A percentile compares a stretch with the other conserved stretches of the same genome.
Evolutionary conservation across 2,888 invertebrate species (phyloP).

Genomic region (Leptopilina drosophilae): DNA sequence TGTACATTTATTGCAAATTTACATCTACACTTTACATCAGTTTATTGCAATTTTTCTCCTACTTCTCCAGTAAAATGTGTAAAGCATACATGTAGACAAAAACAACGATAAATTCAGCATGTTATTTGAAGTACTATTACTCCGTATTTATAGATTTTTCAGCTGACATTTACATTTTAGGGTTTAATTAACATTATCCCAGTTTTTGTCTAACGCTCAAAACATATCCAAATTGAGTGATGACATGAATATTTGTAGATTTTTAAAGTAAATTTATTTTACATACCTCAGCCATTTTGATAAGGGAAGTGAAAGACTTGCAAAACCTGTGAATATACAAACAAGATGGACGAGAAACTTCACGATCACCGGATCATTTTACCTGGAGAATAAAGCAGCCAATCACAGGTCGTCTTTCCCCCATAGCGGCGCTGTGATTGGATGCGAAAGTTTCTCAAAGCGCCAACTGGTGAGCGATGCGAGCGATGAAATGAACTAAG

Average conservation of each 20-base stretch:
- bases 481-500: not conserved
- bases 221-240: slow-evolving; percentile 32
- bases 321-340: too few species aligned
- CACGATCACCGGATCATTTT: not conserved
- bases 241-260: slow-evolving; percentile 10
- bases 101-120: too few species aligned
- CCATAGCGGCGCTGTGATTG: not conserved
- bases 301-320: slow-evolving; percentile 4
- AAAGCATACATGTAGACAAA: too few species aligned
- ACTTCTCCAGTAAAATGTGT: too few species aligned
- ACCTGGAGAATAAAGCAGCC: not conserved
- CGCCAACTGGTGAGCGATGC: not conserved
- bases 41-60: too few species aligned
- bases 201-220: not conserved
- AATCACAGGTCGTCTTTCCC: not conserved
- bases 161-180: not conserved
- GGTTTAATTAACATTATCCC: not conserved
- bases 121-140: too few species aligned
- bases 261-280: slow-evolving; percentile 4
- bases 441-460: not conserved
- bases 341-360: too few species aligned
- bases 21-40: too few species aligned
- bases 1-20: too few species aligned
- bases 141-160: too few species aligned
- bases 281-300: slow-evolving; percentile 36